Base-by-base conservation (phyloP, 1,140 invertebrate genomes). In the Aleiodes sp. region DNA sequence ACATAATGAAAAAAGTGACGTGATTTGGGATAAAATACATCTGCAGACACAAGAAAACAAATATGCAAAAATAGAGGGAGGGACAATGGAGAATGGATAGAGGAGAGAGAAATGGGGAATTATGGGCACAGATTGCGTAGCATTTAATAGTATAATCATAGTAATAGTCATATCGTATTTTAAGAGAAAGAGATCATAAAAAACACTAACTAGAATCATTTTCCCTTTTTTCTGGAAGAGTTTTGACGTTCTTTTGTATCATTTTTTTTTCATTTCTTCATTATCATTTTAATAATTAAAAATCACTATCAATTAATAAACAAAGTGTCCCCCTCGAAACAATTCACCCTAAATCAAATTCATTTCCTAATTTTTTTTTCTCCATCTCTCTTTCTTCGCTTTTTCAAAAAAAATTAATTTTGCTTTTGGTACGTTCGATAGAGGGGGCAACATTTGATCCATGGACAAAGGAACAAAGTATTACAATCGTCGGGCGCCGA, bases 181-280 rank as follows among this genome's bases (percentile, higher is more conserved):
- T 81, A 79, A 84, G 81, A 85, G 81, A 85, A 82, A 85, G 84
- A 86, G 84, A 85, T 85, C 84, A 85, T 85, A 86, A 84, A 86
- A 85, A 85, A 84, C 83, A 81, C 84, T 86, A 86, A 85, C 84
- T 86, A 86, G 81, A 84, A 84, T 85, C 78, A 82, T 84, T 81
- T 78, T 79, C 57, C 46, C 59, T 66, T 68, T 68, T 80, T 77
- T 76, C 75, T 84, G 84, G 84, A 85, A 86, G 84, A 84, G 76
- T 84, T 82, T 73, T 75, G 76, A 81, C 72, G 70, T 73, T 73
- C 39, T 66, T 39, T 68, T 75, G 12, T 33, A 4, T 33, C 12
- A 8, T 33, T 33, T n/a, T n/a, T n/a, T n/a, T n/a, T n/a, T n/a
- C n/a, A n/a, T n/a, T n/a, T n/a, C n/a, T n/a, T n/a, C n/a, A 31